Evolutionary conservation across 2,888 invertebrate species (phyloP), one percentile per base, ranked within the genome.

Genomic region (Ophion ventricosus): DNA sequence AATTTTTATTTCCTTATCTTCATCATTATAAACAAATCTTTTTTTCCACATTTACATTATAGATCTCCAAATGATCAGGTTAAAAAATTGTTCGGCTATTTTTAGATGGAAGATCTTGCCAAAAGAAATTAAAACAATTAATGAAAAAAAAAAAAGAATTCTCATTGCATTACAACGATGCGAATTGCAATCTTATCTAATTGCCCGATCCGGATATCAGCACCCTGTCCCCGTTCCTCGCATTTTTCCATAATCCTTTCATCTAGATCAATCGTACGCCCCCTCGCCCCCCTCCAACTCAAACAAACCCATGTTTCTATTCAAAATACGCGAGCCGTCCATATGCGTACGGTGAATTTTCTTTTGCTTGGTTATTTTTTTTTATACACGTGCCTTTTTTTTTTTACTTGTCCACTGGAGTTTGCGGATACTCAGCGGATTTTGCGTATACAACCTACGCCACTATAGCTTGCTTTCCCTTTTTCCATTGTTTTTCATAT

Each of bases 401-500:
- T 59, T n/a, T 67, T 64, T 66, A 66, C 8, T 40, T 78, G 56
- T 56, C 35, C 57, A 70, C 43, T 17, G 25, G 76, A 74, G 54
- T 59, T 78, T 57, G 59, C 73, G 49, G 74, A 81, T 73, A 74
- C 69, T 70, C 64, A 35, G 29, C 69, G 63, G 70, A 74, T 59
- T 74, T 76, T 76, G 66, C 61, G 49, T 29, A 49, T 40, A 14
- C 43, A n/a, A 25, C n/a, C 35, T 74, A 40, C 29, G 80, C 57
- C 26, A 26, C 67, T 63, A 59, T 54, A 74, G 69, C 72, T 59
- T 67, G 67, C 76, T 57, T 61, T 63, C 40, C 69, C 43, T 63
- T 76, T 82, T 74, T 81, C 74, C 78, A 54, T 61, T 64, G 73
- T 74, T 78, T 86, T 85, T 85, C 69, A 74, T 73, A 76, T 82